Conservation (phyloP, 1,140 invertebrate species). For the Chelonus insularis region DNA sequence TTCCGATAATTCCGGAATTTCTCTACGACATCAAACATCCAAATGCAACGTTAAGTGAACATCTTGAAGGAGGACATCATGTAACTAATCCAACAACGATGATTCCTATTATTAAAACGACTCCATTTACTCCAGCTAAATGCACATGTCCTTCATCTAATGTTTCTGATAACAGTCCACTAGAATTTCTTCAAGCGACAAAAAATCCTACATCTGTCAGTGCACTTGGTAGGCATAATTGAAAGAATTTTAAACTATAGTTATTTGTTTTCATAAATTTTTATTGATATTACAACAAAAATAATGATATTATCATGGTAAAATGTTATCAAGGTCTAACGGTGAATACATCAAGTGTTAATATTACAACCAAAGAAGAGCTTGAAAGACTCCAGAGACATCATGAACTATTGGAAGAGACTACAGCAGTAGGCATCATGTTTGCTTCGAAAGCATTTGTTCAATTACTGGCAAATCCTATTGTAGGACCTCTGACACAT, state of each 20-base stretch:
- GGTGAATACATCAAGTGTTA: constrained; percentile 41
- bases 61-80: constrained; percentile 59
- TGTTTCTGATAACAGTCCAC: constrained; percentile 37
- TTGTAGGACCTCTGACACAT: constrained; percentile 95
- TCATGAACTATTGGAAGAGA: constrained; percentile 87
- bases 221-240: no score
- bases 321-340: no score
- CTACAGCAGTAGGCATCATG: constrained; percentile 92
- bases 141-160: constrained; percentile 43
- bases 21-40: constrained; percentile 89
- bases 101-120: constrained; percentile 37
- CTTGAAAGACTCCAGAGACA: constrained; percentile 67
- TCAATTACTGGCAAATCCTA: constrained; percentile 93
- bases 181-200: constrained; percentile 43
- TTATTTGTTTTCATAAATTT: no score
- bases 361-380: constrained; percentile 37
- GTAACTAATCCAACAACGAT: constrained; percentile 43
- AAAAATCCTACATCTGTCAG: constrained; percentile 38
- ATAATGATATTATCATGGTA: no score
- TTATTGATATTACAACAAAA: no score
- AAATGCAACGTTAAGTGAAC: constrained; percentile 64
- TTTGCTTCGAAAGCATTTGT: constrained; percentile 98
- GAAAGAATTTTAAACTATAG: no score
- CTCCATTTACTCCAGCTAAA: constrained; percentile 38
- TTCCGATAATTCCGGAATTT: constrained; percentile 92